Conservation (phyloP, 1,140 invertebrate genomes). For the Belonocnema kinseyi region DNA sequence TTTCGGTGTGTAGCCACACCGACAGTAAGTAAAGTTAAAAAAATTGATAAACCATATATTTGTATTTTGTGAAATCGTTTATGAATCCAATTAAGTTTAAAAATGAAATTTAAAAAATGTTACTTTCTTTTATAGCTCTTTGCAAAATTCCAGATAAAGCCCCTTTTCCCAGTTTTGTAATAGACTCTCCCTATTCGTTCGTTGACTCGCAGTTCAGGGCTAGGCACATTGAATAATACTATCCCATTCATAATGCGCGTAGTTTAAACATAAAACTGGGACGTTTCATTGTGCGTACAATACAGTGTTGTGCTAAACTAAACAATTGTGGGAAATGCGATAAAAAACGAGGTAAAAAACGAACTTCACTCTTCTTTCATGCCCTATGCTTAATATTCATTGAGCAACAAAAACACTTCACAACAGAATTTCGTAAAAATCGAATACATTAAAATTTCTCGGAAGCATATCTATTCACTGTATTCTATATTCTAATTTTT, state of each 20-base stretch:
- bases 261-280: constrained; percentile 10
- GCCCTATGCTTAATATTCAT: neutral
- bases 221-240: constrained; percentile 26
- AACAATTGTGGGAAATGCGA: constrained; percentile 25
- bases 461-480: no score
- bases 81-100: no score
- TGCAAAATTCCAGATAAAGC: neutral
- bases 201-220: constrained; percentile 25
- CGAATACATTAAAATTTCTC: neutral
- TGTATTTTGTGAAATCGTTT: no score
- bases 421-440: neutral
- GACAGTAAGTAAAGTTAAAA: no score
- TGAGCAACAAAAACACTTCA: neutral
- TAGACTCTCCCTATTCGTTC: constrained; percentile 10
- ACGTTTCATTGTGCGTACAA: neutral
- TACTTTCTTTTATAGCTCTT: neutral
- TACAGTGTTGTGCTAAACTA: neutral
- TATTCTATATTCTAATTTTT: no score
- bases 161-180: constrained; percentile 15
- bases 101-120: neutral
- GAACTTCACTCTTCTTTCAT: constrained; percentile 24
- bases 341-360: neutral
- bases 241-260: constrained; percentile 29
- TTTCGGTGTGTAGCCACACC: no score
- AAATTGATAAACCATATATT: no score